These are phyloP conservation scores for Chaenogobius annularis DNA, from an alignment of 2,113 vertebrate genomes.

Conservation along the genomic window DNA sequence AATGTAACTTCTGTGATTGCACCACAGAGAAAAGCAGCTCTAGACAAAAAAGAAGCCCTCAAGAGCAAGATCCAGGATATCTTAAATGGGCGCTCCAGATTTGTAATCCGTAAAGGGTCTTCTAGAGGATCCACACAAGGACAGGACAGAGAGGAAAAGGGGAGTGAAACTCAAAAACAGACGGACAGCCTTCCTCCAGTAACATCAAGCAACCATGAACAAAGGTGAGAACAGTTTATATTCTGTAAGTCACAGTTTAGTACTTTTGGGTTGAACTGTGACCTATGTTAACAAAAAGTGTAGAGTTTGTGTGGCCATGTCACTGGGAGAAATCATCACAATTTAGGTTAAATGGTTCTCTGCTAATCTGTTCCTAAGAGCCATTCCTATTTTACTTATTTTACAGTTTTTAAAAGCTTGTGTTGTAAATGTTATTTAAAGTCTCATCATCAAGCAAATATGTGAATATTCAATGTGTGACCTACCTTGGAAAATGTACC, in stretches of 20 bases:
- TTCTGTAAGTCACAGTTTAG: no score
- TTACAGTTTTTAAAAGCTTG: no score
- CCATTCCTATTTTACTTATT: no score
- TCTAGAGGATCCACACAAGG: background rate
- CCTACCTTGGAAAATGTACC: background rate
- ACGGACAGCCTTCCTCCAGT: constrained; percentile 7
- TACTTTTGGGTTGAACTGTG: no score
- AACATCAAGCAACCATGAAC: constrained; percentile 19
- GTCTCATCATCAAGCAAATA: no score
- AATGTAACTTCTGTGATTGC: constrained; percentile 50
- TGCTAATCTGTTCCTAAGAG: no score
- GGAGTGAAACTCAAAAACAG: constrained; percentile 15
- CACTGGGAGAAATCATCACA: no score
- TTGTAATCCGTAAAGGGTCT: constrained; percentile 71
- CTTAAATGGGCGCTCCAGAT: constrained; percentile 72
- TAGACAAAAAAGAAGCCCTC: constrained; percentile 69
- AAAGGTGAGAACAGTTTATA: constrained; percentile 37
- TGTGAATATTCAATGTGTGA: background rate
- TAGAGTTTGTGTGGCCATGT: no score
- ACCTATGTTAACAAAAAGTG: no score
- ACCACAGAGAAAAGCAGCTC: constrained; percentile 22
- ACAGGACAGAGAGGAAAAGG: constrained; percentile 7
- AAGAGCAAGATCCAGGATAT: constrained; percentile 76
- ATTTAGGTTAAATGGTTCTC: no score
- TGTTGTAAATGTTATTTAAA: no score